Conservation (phyloP, 2,113 vertebrate genomes). For the Urocitellus parryii region DNA sequence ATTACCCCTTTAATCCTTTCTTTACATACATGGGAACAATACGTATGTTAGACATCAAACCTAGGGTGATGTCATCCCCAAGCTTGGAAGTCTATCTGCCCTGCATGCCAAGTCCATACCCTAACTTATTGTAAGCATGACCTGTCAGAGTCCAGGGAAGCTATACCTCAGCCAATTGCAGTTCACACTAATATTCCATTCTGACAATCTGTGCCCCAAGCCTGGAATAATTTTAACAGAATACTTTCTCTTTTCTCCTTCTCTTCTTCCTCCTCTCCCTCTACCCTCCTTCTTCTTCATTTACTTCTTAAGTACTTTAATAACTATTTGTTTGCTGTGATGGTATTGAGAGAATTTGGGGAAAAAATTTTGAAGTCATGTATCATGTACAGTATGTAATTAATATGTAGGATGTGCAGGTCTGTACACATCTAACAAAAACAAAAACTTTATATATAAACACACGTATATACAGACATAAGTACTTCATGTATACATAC, state of each 20-base stretch:
- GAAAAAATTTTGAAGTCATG: not conserved
- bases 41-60: not conserved
- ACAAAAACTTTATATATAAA: not conserved
- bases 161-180: accelerated
- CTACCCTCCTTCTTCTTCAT: too few species aligned
- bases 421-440: not conserved
- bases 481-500: not conserved
- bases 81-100: not conserved
- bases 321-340: not conserved
- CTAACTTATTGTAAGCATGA: not conserved
- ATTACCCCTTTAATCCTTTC: not conserved
- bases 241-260: not conserved
- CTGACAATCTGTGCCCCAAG: not conserved
- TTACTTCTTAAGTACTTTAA: not conserved
- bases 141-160: not conserved
- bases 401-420: not conserved
- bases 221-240: not conserved
- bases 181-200: not conserved
- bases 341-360: not conserved
- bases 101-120: not conserved
- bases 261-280: too few species aligned
- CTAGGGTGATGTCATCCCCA: not conserved
- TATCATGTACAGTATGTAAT: not conserved
- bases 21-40: not conserved
- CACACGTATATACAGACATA: too few species aligned